Evolutionary conservation across 2,888 invertebrate genomes (phyloP).

Genomic region (Ectropis crepuscularia): DNA sequence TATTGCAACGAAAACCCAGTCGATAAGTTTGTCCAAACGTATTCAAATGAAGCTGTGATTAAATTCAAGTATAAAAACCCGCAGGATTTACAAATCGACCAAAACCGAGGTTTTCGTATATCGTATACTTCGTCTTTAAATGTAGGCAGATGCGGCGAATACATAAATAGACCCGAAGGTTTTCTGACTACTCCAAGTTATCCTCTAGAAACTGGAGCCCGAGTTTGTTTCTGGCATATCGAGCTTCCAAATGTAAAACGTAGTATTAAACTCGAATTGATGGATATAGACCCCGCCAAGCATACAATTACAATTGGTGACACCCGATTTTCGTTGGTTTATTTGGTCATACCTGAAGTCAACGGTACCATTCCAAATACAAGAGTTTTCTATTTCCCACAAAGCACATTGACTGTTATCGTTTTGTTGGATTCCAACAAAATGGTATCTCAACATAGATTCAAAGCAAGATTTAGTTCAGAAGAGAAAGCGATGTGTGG

Average conservation of each 20-base stretch:
- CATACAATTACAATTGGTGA: slow-evolving; percentile 79
- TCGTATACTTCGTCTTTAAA: slow-evolving; percentile 78
- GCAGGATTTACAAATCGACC: slow-evolving; percentile 55
- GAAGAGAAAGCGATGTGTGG: slow-evolving; percentile 80
- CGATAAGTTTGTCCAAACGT: slow-evolving; percentile 54
- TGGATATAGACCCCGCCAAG: slow-evolving; percentile 70
- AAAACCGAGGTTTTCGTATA: slow-evolving; percentile 85
- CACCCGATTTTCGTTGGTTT: slow-evolving; percentile 75
- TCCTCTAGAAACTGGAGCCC: slow-evolving; percentile 72
- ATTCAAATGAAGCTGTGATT: slow-evolving; percentile 59
- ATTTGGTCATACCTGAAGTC: slow-evolving; percentile 56
- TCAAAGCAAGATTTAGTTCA: slow-evolving; percentile 88
- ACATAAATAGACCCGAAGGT: slow-evolving; percentile 86
- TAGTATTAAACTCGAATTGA: slow-evolving; percentile 80
- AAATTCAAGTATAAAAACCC: slow-evolving; percentile 64
- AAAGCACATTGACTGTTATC: slow-evolving; percentile 86
- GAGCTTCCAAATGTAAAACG: slow-evolving; percentile 64
- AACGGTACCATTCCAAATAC: slow-evolving; percentile 41
- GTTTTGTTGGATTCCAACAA: slow-evolving; percentile 78
- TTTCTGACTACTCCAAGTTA: slow-evolving; percentile 89
- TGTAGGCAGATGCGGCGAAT: slow-evolving; percentile 87
- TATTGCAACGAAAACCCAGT: slow-evolving; percentile 54
- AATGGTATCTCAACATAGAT: slow-evolving; percentile 84
- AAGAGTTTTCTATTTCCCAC: slow-evolving; percentile 84
- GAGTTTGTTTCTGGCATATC: slow-evolving; percentile 71